phyloP scores from a whole-genome alignment of 2,113 vertebrate species.

The Gymnarchus niloticus region DNA sequence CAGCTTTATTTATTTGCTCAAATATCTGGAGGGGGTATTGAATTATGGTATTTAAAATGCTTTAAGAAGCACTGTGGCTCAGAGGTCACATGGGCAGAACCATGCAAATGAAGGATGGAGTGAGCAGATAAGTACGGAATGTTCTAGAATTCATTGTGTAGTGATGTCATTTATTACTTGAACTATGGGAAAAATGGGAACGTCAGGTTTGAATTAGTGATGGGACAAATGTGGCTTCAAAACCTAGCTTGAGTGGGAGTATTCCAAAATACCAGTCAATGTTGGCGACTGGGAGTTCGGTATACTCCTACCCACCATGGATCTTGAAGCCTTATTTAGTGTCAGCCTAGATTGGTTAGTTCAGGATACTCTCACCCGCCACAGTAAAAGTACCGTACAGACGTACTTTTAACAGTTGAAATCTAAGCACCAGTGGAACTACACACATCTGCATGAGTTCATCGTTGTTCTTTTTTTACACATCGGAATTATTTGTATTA shows the following conservation, averaged over 20 bases:
- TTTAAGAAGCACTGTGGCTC: background rate
- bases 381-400: no score
- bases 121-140: background rate
- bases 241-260: no score
- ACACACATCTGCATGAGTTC: conserved; percentile 8
- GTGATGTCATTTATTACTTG: background rate
- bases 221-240: no score
- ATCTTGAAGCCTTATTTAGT: no score
- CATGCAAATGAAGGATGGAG: background rate
- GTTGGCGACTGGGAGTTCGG: no score
- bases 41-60: background rate
- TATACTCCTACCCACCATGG: no score
- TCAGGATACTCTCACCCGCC: no score
- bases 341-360: no score
- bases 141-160: background rate
- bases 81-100: background rate
- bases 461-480: conserved; percentile 39
- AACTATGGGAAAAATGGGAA: background rate
- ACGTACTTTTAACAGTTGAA: background rate
- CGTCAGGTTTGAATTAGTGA: background rate
- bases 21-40: background rate
- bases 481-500: conserved; percentile 47
- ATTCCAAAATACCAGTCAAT: no score
- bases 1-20: background rate
- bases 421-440: background rate